Evolutionary conservation across 2,888 invertebrate genomes (phyloP), one percentile per base, ranked within the genome.

Genomic region (Mellilla xanthometata): DNA sequence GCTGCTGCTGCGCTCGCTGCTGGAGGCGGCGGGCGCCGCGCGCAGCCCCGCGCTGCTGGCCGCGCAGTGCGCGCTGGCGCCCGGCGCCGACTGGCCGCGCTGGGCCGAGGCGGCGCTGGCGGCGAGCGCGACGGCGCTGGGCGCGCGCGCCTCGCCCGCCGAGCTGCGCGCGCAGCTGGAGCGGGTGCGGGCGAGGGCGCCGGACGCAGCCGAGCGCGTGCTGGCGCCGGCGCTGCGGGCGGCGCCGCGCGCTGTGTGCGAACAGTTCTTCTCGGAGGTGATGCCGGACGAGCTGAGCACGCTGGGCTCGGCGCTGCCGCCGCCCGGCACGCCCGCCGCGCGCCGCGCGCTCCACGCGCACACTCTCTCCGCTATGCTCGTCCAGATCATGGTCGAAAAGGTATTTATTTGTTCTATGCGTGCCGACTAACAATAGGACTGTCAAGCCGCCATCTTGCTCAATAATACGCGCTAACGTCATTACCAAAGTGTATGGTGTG

Each of bases 141-240:
- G 26, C 5, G 43, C 13, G 53, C 60, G 2, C 49, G 61, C 2
- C 34, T 70, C 30, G 52, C 59, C 2, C 11, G 27, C 1, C 10
- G n/a, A 9, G 33, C 35, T 26, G 35, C 35, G 2, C 10, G 13
- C 9, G 1, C 1, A 26, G 34, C 26, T 7, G 13, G 26, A 9
- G 12, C 26, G 26, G 7, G 35, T n/a, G 8, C 13, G 3, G 23
- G 24, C 3, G 26, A 9, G 3, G 7, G 9, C 35, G 10, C 1
- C 10, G 2, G 10, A 0, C 44, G 48, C 2, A n/a, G 12, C 7
- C 4, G 40, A 19, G 27, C 60, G 76, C 0, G 54, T 84, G 0
- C 56, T 83, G 1, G 46, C 76, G 29, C 83, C 85, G 2, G 48
- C 84, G 6, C 38, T 84, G 0, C 69, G 80, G 84, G 84, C 30